These are phyloP conservation scores for Zaprionus camerounensis DNA, from an alignment of 1,140 invertebrate species.

Conservation along the genomic window DNA sequence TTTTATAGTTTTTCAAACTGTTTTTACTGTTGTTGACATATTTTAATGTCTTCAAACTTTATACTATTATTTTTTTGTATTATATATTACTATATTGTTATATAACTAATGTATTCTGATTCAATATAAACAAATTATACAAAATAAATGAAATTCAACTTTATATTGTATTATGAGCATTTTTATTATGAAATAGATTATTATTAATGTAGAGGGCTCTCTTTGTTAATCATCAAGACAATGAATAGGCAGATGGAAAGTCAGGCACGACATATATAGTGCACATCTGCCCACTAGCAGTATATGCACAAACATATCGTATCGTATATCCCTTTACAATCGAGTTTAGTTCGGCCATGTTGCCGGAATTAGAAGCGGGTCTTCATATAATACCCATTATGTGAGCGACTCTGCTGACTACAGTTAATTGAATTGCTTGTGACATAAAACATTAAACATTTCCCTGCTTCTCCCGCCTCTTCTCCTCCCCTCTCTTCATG, in stretches of 20 bases:
- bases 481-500: no score
- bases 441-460: slow-evolving; percentile 54
- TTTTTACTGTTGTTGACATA: neutral
- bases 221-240: no score
- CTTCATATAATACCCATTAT: slow-evolving; percentile 30
- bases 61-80: no score
- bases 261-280: neutral
- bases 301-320: neutral
- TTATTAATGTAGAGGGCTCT: no score
- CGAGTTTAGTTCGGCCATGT: neutral
- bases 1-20: no score
- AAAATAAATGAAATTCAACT: no score
- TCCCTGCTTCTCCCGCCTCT: neutral
- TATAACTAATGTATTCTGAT: no score
- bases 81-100: no score
- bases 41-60: neutral
- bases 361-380: slow-evolving; percentile 7
- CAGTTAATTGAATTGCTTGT: slow-evolving; percentile 54
- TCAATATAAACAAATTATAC: no score
- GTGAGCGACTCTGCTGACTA: slow-evolving; percentile 34
- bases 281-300: neutral
- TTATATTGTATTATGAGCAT: no score
- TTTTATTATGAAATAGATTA: no score
- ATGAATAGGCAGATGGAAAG: neutral
- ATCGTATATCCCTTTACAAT: neutral